These are phyloP conservation scores for Euthynnus affinis DNA, from an alignment of 2,797 vertebrate genomes.

Conservation along the genomic window DNA sequence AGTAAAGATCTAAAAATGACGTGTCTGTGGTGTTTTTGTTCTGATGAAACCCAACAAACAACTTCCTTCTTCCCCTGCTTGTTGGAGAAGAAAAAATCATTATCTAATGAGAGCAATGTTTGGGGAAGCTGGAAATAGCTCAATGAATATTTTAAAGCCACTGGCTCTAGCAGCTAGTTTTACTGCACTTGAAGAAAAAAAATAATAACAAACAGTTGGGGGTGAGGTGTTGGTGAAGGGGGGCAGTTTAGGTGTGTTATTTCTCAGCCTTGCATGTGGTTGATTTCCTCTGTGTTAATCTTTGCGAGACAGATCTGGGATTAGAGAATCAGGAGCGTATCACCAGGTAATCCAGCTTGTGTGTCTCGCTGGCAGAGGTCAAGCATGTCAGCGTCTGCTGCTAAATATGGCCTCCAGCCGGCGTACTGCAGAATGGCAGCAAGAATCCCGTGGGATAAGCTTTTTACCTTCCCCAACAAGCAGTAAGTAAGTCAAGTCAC, in stretches of 20 bases:
- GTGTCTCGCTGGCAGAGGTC: constrained; percentile 76
- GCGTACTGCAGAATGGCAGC: constrained; percentile 36
- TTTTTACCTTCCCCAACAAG: constrained; percentile 53
- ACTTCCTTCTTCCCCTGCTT: constrained; percentile 35
- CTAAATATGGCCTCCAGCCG: constrained; percentile 75
- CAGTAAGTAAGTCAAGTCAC: constrained; percentile 38
- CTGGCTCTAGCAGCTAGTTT: constrained; percentile 53
- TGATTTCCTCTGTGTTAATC: constrained; percentile 75
- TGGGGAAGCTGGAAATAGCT: constrained; percentile 68
- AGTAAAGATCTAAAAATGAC: constrained; percentile 29
- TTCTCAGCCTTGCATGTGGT: constrained; percentile 57
- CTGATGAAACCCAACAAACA: constrained; percentile 53
- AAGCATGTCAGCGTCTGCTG: constrained; percentile 69
- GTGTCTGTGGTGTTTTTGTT: constrained; percentile 34
- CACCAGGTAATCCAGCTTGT: constrained; percentile 80
- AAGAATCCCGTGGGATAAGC: constrained; percentile 66
- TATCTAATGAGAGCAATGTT: constrained; percentile 76
- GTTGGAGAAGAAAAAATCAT: constrained; percentile 62
- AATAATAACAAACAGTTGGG: constrained; percentile 23
- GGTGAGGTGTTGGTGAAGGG: not conserved
- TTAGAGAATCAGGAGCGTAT: constrained; percentile 79
- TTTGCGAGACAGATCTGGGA: constrained; percentile 80
- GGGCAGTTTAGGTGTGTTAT: constrained; percentile 42
- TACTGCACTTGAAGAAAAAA: constrained; percentile 12
- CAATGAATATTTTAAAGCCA: constrained; percentile 77